phyloP scores from a whole-genome alignment of 2,888 invertebrate species.

The Acrobeloides nanus region DNA sequence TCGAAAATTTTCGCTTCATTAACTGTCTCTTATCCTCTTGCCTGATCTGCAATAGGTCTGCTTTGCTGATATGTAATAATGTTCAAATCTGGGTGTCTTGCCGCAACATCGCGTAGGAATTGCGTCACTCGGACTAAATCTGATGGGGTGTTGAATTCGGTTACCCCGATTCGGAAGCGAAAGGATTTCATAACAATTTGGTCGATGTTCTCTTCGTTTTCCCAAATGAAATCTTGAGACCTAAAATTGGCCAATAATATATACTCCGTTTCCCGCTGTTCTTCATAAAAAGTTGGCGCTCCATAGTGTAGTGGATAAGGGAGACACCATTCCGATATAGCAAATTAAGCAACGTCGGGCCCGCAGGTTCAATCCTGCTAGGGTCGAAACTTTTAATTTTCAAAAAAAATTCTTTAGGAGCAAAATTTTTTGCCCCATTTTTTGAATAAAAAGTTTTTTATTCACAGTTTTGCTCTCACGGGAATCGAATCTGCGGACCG shows the following conservation, averaged over 20 bases:
- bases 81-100: conserved; percentile 34
- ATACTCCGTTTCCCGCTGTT: no score
- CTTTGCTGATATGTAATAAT: conserved; percentile 50
- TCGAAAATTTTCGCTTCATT: neutral
- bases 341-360: no score
- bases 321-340: neutral
- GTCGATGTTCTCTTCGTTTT: conserved; percentile 17
- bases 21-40: conserved; percentile 1
- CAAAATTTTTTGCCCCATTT: no score
- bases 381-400: no score
- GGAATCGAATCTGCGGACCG: no score
- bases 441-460: no score
- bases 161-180: conserved; percentile 50
- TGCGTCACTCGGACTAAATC: conserved; percentile 42
- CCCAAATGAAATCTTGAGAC: conserved; percentile 52
- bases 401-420: no score
- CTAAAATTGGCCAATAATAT: no score
- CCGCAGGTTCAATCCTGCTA: no score
- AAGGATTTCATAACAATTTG: conserved; percentile 31
- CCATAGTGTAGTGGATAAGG: no score
- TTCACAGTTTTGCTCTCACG: no score
- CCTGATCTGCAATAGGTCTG: conserved; percentile 50
- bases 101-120: conserved; percentile 40
- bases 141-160: conserved; percentile 41
- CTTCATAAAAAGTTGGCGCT: no score